Percentiles rank a stretch among this genome's conserved stretches.
phyloP scores from a whole-genome alignment of 2,797 vertebrate genomes.

The Muraenolepis orangiensis region DNA sequence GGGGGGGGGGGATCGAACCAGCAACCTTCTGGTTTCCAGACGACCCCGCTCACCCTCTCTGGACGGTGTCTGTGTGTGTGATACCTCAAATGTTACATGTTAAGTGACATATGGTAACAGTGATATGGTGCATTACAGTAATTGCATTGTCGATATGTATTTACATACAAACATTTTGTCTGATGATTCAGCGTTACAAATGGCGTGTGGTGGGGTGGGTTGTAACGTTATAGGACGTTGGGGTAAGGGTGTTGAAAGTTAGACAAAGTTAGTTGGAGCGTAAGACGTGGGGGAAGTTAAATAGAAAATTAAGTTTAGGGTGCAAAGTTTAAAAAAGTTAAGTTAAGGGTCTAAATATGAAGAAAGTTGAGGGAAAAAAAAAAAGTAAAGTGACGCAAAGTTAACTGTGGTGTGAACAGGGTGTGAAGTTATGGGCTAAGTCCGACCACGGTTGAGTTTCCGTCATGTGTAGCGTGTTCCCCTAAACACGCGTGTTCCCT shows the following conservation, averaged over 20 bases:
- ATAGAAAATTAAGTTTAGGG: too few species aligned
- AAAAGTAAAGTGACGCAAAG: neutral
- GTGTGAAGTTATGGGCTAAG: too few species aligned
- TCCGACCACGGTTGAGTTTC: neutral
- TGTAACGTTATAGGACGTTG: neutral
- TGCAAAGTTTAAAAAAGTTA: neutral
- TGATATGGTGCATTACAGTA: neutral
- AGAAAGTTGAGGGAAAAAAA: neutral
- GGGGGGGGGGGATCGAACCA: too few species aligned
- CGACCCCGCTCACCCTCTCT: too few species aligned
- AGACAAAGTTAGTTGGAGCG: neutral
- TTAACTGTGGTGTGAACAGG: neutral
- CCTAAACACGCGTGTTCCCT: constrained; percentile 20
- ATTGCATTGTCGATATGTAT: neutral
- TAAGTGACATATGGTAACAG: neutral
- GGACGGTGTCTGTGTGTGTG: neutral
- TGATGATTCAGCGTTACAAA: neutral
- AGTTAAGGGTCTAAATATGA: neutral
- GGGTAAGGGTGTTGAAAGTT: too few species aligned
- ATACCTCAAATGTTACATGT: neutral
- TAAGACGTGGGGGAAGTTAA: neutral
- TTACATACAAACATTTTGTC: neutral
- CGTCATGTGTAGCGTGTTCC: neutral
- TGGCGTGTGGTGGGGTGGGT: neutral
- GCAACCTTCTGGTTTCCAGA: too few species aligned